These are phyloP conservation scores for Panthera leo DNA, from an alignment of 2,113 vertebrate genomes.

Conservation along the genomic window DNA sequence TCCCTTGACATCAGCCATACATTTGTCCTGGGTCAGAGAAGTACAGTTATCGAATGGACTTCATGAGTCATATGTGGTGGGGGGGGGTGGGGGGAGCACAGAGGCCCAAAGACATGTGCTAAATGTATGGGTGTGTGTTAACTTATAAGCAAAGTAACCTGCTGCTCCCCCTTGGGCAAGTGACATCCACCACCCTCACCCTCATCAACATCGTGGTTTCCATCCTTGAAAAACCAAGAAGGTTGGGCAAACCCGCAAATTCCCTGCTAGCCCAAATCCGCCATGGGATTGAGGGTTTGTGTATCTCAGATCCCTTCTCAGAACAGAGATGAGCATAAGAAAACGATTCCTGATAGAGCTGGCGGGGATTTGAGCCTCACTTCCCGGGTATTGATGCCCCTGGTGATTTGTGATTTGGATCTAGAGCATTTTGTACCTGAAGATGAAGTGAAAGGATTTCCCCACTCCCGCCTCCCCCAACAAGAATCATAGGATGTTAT, in stretches of 20 bases:
- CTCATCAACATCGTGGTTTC: background rate
- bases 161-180: background rate
- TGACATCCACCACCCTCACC: background rate
- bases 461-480: accelerated
- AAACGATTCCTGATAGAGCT: background rate
- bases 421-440: background rate
- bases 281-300: accelerated
- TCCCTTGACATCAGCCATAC: background rate
- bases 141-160: background rate
- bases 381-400: background rate
- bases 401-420: background rate
- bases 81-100: background rate
- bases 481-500: background rate
- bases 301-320: background rate
- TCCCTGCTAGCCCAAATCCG: background rate
- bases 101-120: background rate
- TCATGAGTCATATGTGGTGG: background rate
- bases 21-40: background rate
- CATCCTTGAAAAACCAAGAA: background rate
- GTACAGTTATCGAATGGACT: background rate
- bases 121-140: background rate
- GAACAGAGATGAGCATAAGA: background rate
- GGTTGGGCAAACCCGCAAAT: background rate
- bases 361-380: background rate
- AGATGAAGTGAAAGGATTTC: background rate